These are phyloP conservation scores for Malacoraja senta DNA, from an alignment of 2,797 vertebrate genomes.

Conservation along the genomic window DNA sequence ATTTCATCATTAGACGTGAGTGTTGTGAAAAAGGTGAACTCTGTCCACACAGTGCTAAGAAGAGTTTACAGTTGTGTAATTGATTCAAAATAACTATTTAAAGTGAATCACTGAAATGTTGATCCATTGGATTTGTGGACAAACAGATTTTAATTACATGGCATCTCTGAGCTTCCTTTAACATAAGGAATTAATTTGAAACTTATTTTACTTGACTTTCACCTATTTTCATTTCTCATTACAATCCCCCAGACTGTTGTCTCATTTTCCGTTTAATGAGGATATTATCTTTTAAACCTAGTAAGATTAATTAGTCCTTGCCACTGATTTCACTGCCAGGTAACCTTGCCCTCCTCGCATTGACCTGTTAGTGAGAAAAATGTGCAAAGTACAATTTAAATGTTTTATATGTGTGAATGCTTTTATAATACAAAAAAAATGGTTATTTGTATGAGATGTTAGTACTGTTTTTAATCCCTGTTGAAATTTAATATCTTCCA, in stretches of 20 bases:
- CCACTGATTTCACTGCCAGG: background rate
- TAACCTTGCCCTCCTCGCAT: too few relatives aligned
- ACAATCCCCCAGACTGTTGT: background rate
- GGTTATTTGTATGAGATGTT: background rate
- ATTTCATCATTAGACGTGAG: background rate
- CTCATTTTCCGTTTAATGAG: background rate
- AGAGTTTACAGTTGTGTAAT: background rate
- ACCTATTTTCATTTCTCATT: background rate
- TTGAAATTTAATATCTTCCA: background rate
- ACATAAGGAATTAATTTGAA: background rate
- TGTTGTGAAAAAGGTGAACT: background rate
- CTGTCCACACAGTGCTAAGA: background rate
- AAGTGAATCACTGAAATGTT: background rate
- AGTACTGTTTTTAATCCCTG: background rate
- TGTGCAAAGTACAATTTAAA: background rate
- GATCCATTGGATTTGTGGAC: background rate
- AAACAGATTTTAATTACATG: background rate
- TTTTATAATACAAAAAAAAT: background rate
- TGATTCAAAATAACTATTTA: background rate
- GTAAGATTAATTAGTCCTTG: background rate
- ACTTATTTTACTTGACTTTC: background rate
- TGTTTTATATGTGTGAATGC: background rate
- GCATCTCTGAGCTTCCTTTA: background rate
- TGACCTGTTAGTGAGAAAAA: background rate
- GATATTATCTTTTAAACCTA: background rate